Evolutionary conservation across 2,113 vertebrate genomes (phyloP), one percentile per base, ranked within the genome.

Genomic region (Phaethornis superciliosus): DNA sequence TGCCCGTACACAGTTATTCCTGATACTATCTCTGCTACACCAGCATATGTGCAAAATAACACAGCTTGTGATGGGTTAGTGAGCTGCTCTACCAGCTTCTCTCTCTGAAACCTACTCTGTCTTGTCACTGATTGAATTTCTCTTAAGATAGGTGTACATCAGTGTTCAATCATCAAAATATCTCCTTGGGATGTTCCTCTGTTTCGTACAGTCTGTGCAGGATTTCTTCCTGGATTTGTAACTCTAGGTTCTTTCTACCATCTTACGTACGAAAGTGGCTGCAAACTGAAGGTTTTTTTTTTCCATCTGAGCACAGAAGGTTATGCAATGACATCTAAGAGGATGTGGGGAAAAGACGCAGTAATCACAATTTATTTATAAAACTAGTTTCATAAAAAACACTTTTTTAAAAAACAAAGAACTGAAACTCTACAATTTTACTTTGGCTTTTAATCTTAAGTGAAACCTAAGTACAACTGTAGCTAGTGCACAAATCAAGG

Each of bases 91-190:
- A 14, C 16, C 69, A 77, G n/a, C 37, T 8, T 7, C 64, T 70
- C 30, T 35, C 19, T 4, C 35, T 18, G 35, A 8, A 32, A 18
- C 55, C 51, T 8, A 0, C 60, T 32, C 27, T 70, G 56, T 40
- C 59, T 1, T 10, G 42, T 7, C 44, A 4, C 28, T 16, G 47
- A 42, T 91, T 21, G 56, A 47, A 1, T n/a, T 13, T 33, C 80
- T 37, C 56, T 22, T 1, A 4, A 27, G 54, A 5, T 0, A 5
- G 51, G 10, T 0, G 22, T 30, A 7, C 1, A 0, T 27, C 68
- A 32, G 81, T 0, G 0, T 54, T 59, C 32, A 10, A 68, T 30
- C 54, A 7, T 6, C n/a, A 23, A 12, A 69, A 8, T 17, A 4
- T 22, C 68, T 46, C 24, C 37, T 26, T 13, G 5, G 70, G 23